Conservation (phyloP, 2,797 vertebrate species). For the Carapus acus region DNA sequence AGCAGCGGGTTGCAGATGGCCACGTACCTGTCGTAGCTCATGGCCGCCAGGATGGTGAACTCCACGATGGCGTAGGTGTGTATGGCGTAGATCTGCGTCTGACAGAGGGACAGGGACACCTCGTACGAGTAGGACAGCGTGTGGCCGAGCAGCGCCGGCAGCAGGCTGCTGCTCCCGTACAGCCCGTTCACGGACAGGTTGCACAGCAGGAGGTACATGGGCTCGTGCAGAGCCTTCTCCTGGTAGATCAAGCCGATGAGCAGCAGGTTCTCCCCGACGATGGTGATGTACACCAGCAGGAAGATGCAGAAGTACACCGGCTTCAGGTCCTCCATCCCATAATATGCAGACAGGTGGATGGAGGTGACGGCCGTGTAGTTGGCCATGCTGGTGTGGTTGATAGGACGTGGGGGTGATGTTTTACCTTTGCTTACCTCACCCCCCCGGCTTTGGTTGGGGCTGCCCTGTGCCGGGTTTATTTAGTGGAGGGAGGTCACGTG, state of each 20-base stretch:
- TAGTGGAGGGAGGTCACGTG: no score
- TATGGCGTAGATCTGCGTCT: conserved; percentile 45
- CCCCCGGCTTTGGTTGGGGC: no score
- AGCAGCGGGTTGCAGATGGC: conserved; percentile 54
- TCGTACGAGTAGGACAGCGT: conserved; percentile 30
- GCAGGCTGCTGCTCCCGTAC: conserved; percentile 44
- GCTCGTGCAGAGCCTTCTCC: conserved; percentile 52
- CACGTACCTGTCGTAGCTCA: conserved; percentile 59
- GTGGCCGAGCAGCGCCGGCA: conserved; percentile 42
- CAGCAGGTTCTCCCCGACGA: conserved; percentile 33
- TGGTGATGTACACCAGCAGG: conserved; percentile 44
- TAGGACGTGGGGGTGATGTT: no score
- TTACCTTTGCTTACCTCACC: no score
- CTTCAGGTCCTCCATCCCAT: conserved; percentile 41
- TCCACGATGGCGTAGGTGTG: conserved; percentile 53
- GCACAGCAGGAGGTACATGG: conserved; percentile 55
- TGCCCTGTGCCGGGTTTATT: no score
- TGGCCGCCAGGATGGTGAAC: conserved; percentile 54
- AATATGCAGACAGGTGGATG: conserved; percentile 38
- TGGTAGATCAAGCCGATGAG: conserved; percentile 40
- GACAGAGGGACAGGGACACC: conserved; percentile 40
- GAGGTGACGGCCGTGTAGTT: conserved; percentile 41
- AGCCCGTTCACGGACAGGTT: conserved; percentile 50
- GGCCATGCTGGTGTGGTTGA: conserved; percentile 30
- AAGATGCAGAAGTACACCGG: conserved; percentile 47